Evolutionary conservation across 1,140 invertebrate species (phyloP), one percentile per base, ranked within the genome.

Genomic region (Drosophila takahashii): DNA sequence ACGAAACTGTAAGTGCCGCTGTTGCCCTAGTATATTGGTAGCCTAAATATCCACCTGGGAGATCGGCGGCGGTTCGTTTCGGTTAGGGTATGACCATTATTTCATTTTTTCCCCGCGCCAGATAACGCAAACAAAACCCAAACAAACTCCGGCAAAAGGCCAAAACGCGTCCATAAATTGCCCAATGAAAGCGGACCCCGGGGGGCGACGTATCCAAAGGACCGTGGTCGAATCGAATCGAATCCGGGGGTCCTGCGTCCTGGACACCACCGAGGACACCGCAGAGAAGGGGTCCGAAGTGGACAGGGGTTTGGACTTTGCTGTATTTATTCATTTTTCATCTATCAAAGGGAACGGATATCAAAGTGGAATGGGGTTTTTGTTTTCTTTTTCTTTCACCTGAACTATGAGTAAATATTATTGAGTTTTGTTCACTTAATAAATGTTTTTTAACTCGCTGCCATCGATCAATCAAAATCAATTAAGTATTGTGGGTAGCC

Each of bases 151-250:
- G 72, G 71, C 77, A 86, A 85, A 77, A 86, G 81, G 81, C 77
- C 81, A 86, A 83, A 75, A 53, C 73, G 73, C 81, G 78, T 65
- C 67, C 78, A 85, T 85, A 85, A 85, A 85, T 85, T 85, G 66
- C 59, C 67, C 58, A 62, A 60, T 81, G 67, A 81, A 85, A 77
- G 56, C 67, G 78, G 16, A 37, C 51, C 62, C 50, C 27, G 22
- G 72, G 66, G 72, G 54, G 39, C 47, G 36, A 44, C 52, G 48
- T 37, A 27, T 18, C 44, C 27, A 54, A 74, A 56, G 45, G 70
- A 50, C 44, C 34, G 5, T 10, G n/a, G 36, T 27, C 26, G 54
- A 59, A 57, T 54, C 54, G 45, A 80, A 50, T 34, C 51, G n/a
- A n/a, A n/a, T n/a, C n/a, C 37, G 67, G 36, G 32, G 34, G 4